A percentile compares a stretch with the other conserved stretches of the same genome.
Evolutionary conservation across 1,140 invertebrate species (phyloP).

Genomic region (Drosophila murphyi): DNA sequence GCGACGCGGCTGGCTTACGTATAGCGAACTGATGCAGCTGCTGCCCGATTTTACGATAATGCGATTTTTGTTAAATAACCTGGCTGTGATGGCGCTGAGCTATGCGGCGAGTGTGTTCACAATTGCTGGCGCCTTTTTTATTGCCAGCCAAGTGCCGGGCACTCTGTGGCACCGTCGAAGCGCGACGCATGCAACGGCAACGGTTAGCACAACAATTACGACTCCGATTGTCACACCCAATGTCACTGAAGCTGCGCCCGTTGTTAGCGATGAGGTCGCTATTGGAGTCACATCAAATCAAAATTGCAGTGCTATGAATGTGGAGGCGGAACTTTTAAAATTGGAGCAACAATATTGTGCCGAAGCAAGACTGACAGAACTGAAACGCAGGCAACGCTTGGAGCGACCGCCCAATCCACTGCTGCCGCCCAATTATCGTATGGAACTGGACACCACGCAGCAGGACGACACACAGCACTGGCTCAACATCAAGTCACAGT

Average conservation of each 20-base stretch:
- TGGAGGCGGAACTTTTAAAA: slow-evolving; percentile 71
- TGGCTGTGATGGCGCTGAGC: slow-evolving; percentile 88
- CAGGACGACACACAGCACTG: slow-evolving; percentile 55
- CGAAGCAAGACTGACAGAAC: slow-evolving; percentile 58
- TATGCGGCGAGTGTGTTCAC: slow-evolving; percentile 90
- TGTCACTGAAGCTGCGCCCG: slow-evolving; percentile 24
- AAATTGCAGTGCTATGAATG: slow-evolving; percentile 57
- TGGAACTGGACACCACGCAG: slow-evolving; percentile 10
- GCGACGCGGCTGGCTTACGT: slow-evolving; percentile 93
- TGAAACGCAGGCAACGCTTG: slow-evolving; percentile 25
- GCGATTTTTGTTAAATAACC: slow-evolving; percentile 87
- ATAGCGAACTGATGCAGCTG: slow-evolving; percentile 90
- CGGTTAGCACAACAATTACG: slow-evolving; percentile 6
- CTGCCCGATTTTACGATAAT: slow-evolving; percentile 86
- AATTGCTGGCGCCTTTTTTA: slow-evolving; percentile 88
- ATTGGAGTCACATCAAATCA: slow-evolving; percentile 22
- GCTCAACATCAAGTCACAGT: slow-evolving; percentile 69
- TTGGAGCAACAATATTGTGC: slow-evolving; percentile 61
- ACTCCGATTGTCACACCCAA: slow-evolving; percentile 13
- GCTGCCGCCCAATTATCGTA: slow-evolving; percentile 17
- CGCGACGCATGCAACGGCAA: slow-evolving; percentile 1
- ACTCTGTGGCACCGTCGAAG: slow-evolving; percentile 74
- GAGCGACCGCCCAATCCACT: slow-evolving; percentile 17
- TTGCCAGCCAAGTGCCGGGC: slow-evolving; percentile 87
- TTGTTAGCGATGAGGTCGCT: slow-evolving; percentile 4